Conservation (phyloP, 64 coral and sea anemone species). For the Porites australiensis region DNA sequence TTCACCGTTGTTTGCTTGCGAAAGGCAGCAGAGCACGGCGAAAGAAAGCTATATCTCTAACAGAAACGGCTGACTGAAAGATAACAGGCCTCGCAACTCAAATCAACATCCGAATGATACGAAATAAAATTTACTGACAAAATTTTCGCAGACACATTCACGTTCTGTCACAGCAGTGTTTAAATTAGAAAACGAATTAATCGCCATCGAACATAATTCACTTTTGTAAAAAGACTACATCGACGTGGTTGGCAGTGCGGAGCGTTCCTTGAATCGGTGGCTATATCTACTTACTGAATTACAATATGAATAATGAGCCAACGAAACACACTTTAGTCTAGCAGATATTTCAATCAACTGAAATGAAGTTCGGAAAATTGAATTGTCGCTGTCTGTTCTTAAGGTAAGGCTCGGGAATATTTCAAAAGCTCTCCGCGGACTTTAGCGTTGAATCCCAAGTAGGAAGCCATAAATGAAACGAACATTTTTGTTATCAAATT, state of each 20-base stretch:
- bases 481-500: constrained; percentile 39
- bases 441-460: background rate
- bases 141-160: constrained; percentile 7
- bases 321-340: background rate
- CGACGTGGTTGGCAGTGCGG: constrained; percentile 11
- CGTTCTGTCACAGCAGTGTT: constrained; percentile 47
- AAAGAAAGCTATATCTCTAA: background rate
- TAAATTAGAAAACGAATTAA: constrained; percentile 72
- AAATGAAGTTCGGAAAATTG: constrained; percentile 23
- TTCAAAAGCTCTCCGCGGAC: constrained; percentile 17
- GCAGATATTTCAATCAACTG: background rate
- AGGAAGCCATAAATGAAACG: constrained; percentile 51
- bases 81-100: background rate
- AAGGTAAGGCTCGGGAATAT: background rate
- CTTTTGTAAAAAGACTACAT: constrained; percentile 21
- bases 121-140: constrained; percentile 48
- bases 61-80: background rate
- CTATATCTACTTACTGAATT: constrained; percentile 53
- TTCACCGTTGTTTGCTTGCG: constrained; percentile 4
- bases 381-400: background rate
- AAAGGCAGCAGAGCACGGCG: constrained; percentile 1
- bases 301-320: constrained; percentile 33
- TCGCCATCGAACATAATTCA: constrained; percentile 42
- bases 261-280: background rate
- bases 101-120: constrained; percentile 6